Conservation (phyloP, 2,888 invertebrate genomes). For the Acrocyrtus sp. region DNA sequence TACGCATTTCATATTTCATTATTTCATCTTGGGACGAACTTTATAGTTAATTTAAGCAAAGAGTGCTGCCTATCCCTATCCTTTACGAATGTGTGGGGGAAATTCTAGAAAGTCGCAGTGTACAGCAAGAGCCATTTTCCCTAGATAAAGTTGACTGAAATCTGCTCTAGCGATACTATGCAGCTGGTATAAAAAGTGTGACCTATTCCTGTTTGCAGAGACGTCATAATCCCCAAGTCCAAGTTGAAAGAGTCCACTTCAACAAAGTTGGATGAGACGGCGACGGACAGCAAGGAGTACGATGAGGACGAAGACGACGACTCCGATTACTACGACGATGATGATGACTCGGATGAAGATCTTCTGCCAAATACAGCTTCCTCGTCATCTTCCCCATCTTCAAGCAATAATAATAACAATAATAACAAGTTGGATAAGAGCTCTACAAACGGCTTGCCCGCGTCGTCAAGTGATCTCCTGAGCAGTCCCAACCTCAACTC, state of each 20-base stretch:
- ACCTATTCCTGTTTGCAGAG: no score
- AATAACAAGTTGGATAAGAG: conserved; percentile 58
- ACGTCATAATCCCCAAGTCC: conserved; percentile 71
- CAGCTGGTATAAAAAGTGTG: no score
- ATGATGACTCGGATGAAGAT: conserved; percentile 74
- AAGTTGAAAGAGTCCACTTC: conserved; percentile 67
- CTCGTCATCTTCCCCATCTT: conserved; percentile 31
- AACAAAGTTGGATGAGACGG: conserved; percentile 66
- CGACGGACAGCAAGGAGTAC: conserved; percentile 71
- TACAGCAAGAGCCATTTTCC: no score
- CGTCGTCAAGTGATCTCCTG: conserved; percentile 46
- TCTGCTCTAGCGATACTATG: no score
- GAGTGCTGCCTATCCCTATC: no score
- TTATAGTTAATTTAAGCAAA: no score
- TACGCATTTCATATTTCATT: no score
- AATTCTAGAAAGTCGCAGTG: no score
- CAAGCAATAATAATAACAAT: no score
- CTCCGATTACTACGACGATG: conserved; percentile 78
- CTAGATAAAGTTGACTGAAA: no score
- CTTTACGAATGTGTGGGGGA: no score
- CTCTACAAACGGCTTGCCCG: conserved; percentile 37
- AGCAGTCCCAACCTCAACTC: conserved; percentile 41
- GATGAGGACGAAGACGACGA: conserved; percentile 76
- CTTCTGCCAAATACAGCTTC: conserved; percentile 57
- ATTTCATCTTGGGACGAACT: no score